Conservation (phyloP, 2,113 vertebrate genomes). For the Osmerus mordax region DNA sequence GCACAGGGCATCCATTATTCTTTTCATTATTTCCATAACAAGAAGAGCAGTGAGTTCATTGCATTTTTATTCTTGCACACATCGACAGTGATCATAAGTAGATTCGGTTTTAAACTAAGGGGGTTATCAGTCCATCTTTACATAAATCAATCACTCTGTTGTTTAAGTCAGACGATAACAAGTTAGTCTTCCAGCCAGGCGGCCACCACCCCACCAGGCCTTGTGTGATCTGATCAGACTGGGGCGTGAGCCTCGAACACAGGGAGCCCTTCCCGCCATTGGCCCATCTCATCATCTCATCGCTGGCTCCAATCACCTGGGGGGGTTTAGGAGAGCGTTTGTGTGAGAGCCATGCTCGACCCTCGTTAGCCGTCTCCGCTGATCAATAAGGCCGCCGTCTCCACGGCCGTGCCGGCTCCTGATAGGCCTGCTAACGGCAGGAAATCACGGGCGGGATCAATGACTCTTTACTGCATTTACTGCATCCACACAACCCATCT, state of each 20-base stretch:
- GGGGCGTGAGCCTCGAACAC: conserved; percentile 45
- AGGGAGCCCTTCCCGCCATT: conserved; percentile 45
- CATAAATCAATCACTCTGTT: too few species aligned
- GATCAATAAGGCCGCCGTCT: conserved; percentile 46
- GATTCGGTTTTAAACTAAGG: too few species aligned
- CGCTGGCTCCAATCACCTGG: conserved; percentile 64
- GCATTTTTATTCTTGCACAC: too few species aligned
- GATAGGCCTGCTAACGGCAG: conserved; percentile 18
- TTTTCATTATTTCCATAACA: conserved; percentile 7
- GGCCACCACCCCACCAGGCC: too few species aligned
- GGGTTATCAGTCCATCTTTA: too few species aligned
- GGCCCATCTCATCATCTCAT: conserved; percentile 55
- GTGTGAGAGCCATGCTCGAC: conserved; percentile 37
- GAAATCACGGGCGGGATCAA: conserved; percentile 28
- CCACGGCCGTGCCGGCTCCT: conserved; percentile 16
- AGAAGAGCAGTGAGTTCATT: not conserved
- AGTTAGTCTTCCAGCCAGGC: too few species aligned
- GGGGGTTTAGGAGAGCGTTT: conserved; percentile 56
- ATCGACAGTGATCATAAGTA: too few species aligned
- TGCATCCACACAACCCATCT: not conserved
- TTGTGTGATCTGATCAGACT: conserved; percentile 62
- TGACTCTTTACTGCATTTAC: conserved; percentile 38
- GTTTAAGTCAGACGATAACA: too few species aligned
- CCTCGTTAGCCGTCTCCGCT: conserved; percentile 60
- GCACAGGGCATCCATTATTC: conserved; percentile 16